Evolutionary conservation across 2,797 vertebrate genomes (phyloP).

Genomic region (Gallinago stenura): DNA sequence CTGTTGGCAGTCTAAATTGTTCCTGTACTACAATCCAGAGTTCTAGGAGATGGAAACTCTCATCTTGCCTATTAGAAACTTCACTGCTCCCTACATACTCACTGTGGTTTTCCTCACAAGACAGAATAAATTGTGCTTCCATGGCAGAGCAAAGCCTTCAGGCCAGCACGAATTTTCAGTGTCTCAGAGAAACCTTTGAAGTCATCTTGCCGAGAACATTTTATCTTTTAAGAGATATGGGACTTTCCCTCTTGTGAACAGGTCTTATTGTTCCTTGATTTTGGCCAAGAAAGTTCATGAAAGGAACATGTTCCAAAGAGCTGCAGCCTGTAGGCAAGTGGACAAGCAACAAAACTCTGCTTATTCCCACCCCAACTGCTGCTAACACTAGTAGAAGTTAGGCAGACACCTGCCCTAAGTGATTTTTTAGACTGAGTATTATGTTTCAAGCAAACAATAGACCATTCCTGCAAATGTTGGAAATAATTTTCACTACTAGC

Average conservation of each 20-base stretch:
- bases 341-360: neutral
- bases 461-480: neutral
- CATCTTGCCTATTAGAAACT: neutral
- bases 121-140: slow-evolving; percentile 8
- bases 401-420: neutral
- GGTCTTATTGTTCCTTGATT: neutral
- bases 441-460: neutral
- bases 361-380: neutral
- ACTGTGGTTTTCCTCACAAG: neutral
- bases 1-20: neutral
- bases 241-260: neutral
- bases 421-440: neutral
- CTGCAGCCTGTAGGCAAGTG: neutral
- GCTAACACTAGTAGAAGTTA: neutral
- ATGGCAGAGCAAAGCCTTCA: slow-evolving; percentile 13
- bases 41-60: neutral
- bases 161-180: neutral
- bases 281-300: neutral
- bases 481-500: neutral
- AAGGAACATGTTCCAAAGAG: neutral
- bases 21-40: neutral
- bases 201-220: slow-evolving; percentile 14
- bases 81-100: neutral
- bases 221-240: neutral
- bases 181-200: slow-evolving; percentile 7